Conservation (phyloP, 2,888 invertebrate species). For the Drosophila seclusa region DNA sequence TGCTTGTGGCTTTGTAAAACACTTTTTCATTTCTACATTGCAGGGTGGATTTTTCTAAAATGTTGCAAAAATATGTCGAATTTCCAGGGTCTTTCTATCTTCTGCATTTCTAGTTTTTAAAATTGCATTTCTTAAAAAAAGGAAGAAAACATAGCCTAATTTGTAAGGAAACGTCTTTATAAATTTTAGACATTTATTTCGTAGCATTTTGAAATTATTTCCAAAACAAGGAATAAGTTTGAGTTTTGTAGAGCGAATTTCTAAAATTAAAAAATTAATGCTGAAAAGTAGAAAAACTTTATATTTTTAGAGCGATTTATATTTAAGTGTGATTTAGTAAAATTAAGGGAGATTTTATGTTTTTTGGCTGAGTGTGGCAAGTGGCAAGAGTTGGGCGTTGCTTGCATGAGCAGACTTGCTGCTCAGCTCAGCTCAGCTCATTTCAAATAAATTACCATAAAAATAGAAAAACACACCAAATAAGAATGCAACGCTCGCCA, state of each 20-base stretch:
- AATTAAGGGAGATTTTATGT: neutral
- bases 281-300: neutral
- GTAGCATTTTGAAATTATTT: neutral
- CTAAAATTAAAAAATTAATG: no score
- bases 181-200: neutral
- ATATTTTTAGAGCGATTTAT: neutral
- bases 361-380: neutral
- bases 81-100: neutral
- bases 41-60: neutral
- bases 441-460: constrained; percentile 77
- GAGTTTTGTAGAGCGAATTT: no score
- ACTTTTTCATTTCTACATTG: neutral
- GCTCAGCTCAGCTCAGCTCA: constrained; percentile 39
- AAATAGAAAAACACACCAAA: constrained; percentile 59
- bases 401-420: constrained; percentile 28
- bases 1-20: neutral
- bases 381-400: constrained; percentile 36
- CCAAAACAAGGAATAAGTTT: no score
- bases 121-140: no score
- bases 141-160: no score
- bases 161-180: neutral
- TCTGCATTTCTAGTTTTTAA: no score
- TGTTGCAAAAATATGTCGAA: neutral
- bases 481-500: constrained; percentile 60
- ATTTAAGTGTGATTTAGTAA: neutral